A percentile compares a stretch with the other conserved stretches of the same genome.
Conservation (phyloP, 2,113 vertebrate species). For the Melierax canorus region DNA sequence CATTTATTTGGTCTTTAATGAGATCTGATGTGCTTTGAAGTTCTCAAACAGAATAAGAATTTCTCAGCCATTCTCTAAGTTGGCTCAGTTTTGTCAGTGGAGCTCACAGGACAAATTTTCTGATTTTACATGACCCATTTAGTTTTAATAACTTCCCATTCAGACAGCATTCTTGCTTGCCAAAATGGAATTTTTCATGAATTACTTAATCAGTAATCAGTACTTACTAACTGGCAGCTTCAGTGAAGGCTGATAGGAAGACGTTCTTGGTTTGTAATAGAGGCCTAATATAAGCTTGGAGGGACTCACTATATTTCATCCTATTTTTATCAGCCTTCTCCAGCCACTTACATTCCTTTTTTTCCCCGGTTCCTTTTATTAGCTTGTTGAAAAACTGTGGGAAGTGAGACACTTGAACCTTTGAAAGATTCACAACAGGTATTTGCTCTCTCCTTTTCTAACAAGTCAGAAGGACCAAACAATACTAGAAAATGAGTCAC, state of each 20-base stretch:
- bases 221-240: neutral
- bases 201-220: conserved; percentile 32
- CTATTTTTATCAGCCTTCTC: neutral
- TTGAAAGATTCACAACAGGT: neutral
- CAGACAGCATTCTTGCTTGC: neutral
- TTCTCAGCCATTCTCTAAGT: neutral
- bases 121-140: neutral
- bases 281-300: neutral
- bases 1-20: neutral
- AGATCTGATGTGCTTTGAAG: neutral
- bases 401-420: neutral
- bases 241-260: neutral
- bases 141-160: neutral
- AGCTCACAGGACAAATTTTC: neutral
- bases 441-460: neutral
- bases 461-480: neutral
- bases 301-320: neutral
- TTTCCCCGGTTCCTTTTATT: neutral
- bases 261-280: neutral
- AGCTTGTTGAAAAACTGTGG: neutral
- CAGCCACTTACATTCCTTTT: neutral
- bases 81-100: neutral
- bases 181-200: conserved; percentile 30
- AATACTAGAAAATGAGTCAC: neutral
- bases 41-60: neutral